phyloP scores from a whole-genome alignment of 2,888 invertebrate species.

The Peribatodes rhomboidaria region DNA sequence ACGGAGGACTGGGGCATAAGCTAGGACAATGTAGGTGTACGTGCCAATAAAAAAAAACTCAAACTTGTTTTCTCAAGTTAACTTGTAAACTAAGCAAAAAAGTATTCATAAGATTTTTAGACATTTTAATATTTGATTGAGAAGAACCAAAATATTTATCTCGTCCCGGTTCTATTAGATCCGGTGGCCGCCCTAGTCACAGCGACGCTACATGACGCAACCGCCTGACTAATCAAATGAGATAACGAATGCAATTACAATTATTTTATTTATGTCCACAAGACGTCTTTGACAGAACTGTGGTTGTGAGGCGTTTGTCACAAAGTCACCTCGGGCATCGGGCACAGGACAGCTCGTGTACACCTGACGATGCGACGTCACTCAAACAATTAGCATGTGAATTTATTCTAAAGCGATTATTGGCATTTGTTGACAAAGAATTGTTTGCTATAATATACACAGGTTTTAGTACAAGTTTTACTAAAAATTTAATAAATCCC shows the following conservation, averaged over 20 bases:
- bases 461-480: too few species aligned
- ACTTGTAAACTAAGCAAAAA: too few species aligned
- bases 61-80: too few species aligned
- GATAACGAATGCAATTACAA: constrained; percentile 81
- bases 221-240: constrained; percentile 78
- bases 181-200: constrained; percentile 20
- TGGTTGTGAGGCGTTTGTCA: constrained; percentile 32
- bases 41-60: not conserved
- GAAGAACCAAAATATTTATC: not conserved
- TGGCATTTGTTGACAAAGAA: too few species aligned
- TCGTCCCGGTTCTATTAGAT: not conserved
- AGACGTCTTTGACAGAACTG: constrained; percentile 53
- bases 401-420: too few species aligned
- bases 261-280: constrained; percentile 70
- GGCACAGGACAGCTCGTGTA: constrained; percentile 21
- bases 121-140: not conserved
- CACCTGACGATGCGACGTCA: constrained; percentile 28
- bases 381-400: too few species aligned
- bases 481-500: too few species aligned
- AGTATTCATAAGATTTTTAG: not conserved
- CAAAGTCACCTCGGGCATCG: constrained; percentile 24
- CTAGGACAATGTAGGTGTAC: not conserved
- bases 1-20: too few species aligned
- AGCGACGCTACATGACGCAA: constrained; percentile 68
- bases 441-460: too few species aligned